Evolutionary conservation across 1,140 invertebrate genomes (phyloP).

Genomic region (Bombus consobrinus): DNA sequence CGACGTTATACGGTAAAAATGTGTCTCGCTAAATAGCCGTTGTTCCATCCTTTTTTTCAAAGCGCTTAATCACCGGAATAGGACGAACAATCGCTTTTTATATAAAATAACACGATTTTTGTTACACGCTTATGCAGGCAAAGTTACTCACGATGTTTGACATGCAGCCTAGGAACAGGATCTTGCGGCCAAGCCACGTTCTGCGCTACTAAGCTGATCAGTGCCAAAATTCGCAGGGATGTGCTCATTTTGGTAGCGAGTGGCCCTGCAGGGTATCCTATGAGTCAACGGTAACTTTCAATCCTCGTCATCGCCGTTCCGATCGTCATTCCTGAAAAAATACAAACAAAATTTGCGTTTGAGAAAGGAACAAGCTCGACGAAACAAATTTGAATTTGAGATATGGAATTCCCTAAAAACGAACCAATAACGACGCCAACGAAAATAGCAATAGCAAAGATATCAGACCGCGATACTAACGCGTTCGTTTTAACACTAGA

Average conservation of each 20-base stretch:
- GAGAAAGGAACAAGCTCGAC: neutral
- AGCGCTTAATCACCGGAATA: neutral
- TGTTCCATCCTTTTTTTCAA: neutral
- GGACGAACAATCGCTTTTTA: too few species aligned
- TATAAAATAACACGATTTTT: neutral
- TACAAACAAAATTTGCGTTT: neutral
- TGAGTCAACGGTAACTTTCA: constrained; percentile 68
- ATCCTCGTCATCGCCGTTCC: constrained; percentile 68
- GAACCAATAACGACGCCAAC: neutral
- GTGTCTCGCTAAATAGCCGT: constrained; percentile 21
- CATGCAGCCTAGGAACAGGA: constrained; percentile 75
- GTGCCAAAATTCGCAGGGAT: constrained; percentile 70
- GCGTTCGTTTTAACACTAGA: too few species aligned
- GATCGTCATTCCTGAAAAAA: constrained; percentile 62
- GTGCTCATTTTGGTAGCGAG: constrained; percentile 72
- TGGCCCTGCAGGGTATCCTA: constrained; percentile 65
- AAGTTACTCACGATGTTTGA: constrained; percentile 78
- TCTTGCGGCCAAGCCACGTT: constrained; percentile 77
- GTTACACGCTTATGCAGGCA: neutral
- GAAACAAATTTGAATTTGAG: neutral
- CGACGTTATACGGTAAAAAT: constrained; percentile 18
- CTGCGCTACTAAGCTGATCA: constrained; percentile 69
- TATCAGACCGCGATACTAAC: neutral
- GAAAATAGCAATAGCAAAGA: neutral
- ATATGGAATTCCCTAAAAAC: neutral